Evolutionary conservation across 2,888 invertebrate species (phyloP), one percentile per base, ranked within the genome.

Genomic region (Erynnis tages): DNA sequence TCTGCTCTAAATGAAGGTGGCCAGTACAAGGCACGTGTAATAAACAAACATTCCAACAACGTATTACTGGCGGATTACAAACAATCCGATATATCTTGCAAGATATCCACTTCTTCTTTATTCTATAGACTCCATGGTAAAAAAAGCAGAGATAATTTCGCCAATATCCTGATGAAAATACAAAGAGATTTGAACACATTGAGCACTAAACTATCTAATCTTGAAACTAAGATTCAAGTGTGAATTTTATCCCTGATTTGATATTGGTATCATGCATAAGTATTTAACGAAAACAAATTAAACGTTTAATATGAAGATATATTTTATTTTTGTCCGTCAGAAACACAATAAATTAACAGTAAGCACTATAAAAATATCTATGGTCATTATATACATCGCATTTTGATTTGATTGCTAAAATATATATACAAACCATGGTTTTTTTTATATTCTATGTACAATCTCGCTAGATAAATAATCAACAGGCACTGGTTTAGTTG

Each of bases 111-210:
- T 29, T 71, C 80, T 0, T 79, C 84, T 0, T 16, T 73, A 2
- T 58, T 88, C 21, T 82, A 79, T 55, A 82, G 70, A 60, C 46
- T 81, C 2, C 70, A 72, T 37, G 69, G 78, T 1, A 70, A 68
- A 45, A 86, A 79, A 49, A 82, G 80, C 47, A 67, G 69, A 7
- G 86, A 87, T 13, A 86, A 82, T 60, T 79, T 86, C 54, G 67
- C 78, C 1, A 76, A 76, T 23, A 75, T 86, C 29, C 62, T 89
- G 10, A 49, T 86, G 11, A 84, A 85, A 65, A 85, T 88, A 57
- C 88, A 89, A 68, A 79, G 63, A 47, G 88, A 89, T 57, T 60
- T 89, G 10, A 68, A 69, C 2, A 73, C 68, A 1, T 59, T 89
- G 16, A 82, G 70, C 55, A 76, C 64, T 30, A 89, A 88, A 69